Percentiles rank a stretch among this genome's conserved stretches.
Evolutionary conservation across 2,113 vertebrate genomes (phyloP).

Genomic region (Recurvirostra avosetta): DNA sequence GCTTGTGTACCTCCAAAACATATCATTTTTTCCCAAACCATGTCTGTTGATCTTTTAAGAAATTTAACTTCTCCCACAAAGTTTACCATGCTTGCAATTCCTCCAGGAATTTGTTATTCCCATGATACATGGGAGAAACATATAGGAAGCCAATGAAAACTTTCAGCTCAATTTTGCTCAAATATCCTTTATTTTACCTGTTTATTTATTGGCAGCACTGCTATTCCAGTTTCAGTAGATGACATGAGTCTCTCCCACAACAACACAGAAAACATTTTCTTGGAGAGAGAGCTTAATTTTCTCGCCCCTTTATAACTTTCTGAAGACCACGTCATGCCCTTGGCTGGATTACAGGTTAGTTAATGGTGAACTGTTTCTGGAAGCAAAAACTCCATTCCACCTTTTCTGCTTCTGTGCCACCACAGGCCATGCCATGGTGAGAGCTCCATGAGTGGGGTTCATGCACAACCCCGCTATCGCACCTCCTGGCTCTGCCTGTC

Average conservation of each 20-base stretch:
- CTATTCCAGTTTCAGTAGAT: neutral
- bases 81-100: neutral
- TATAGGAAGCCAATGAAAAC: neutral
- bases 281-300: neutral
- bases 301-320: neutral
- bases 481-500: neutral
- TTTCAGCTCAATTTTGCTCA: neutral
- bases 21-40: neutral
- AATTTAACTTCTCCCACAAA: neutral
- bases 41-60: neutral
- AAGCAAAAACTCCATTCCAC: neutral
- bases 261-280: neutral
- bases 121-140: neutral
- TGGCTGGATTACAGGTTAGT: neutral
- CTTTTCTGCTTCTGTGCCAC: neutral
- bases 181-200: neutral
- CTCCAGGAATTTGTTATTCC: neutral
- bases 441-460: accelerated
- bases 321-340: neutral
- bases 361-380: neutral
- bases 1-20: neutral
- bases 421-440: accelerated
- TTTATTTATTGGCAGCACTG: neutral
- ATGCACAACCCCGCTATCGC: accelerated
- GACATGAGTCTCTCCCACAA: neutral